Evolutionary conservation across 1,140 invertebrate species (phyloP).

Genomic region (Mamestra configurata): DNA sequence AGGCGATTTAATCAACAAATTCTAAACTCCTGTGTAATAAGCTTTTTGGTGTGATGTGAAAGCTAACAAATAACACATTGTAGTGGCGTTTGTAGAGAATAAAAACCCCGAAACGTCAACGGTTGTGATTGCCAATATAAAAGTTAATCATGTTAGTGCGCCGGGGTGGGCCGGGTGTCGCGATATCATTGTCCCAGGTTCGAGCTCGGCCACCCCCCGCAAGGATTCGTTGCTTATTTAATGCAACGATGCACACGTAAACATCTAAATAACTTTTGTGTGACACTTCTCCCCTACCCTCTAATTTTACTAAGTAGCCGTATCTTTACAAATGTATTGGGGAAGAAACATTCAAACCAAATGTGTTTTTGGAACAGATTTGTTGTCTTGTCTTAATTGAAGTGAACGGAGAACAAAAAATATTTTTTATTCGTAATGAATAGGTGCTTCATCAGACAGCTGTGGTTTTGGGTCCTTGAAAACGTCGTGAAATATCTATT

Average conservation of each 20-base stretch:
- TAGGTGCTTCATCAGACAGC: constrained; percentile 24
- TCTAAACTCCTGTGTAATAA: constrained; percentile 3
- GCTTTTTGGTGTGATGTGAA: constrained; percentile 5
- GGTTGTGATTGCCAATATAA: constrained; percentile 72
- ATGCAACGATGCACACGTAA: constrained; percentile 86
- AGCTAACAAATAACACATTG: constrained; percentile 37
- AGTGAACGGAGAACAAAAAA: constrained; percentile 43
- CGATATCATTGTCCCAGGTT: constrained; percentile 77
- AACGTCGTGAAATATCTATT: neutral
- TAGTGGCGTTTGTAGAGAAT: constrained; percentile 48
- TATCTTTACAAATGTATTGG: constrained; percentile 81
- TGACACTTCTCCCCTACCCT: constrained; percentile 81
- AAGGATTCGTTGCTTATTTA: constrained; percentile 84
- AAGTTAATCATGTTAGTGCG: constrained; percentile 80
- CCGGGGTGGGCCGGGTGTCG: constrained; percentile 75
- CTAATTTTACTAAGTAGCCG: constrained; percentile 86
- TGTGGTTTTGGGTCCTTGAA: neutral
- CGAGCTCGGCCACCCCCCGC: constrained; percentile 69
- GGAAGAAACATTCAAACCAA: constrained; percentile 69
- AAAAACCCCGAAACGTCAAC: constrained; percentile 67
- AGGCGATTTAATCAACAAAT: constrained; percentile 30
- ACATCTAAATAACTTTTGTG: constrained; percentile 88
- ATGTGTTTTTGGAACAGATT: constrained; percentile 64
- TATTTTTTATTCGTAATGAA: constrained; percentile 10
- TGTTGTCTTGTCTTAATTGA: constrained; percentile 56